Percentiles rank a stretch among this genome's conserved stretches.
Evolutionary conservation across 2,888 invertebrate genomes (phyloP).

Genomic region (Pollenia griseotomentosa): DNA sequence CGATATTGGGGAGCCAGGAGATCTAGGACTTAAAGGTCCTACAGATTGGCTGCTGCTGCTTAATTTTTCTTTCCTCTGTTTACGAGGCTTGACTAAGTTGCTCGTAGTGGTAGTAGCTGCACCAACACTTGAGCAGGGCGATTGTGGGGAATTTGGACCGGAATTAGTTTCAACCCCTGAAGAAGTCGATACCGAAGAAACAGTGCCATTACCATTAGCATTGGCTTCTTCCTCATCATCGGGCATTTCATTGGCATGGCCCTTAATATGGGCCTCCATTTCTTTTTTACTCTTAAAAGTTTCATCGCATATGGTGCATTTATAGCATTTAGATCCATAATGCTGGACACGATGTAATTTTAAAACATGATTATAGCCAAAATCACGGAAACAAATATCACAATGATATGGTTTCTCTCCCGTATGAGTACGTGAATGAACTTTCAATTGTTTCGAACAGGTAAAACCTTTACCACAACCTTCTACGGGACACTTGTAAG

Average conservation of each 20-base stretch:
- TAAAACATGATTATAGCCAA: constrained; percentile 95
- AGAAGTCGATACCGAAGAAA: constrained; percentile 73
- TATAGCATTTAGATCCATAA: constrained; percentile 95
- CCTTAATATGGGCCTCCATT: constrained; percentile 95
- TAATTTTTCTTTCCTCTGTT: constrained; percentile 67
- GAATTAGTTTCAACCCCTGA: constrained; percentile 77
- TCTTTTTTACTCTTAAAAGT: constrained; percentile 96
- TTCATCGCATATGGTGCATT: constrained; percentile 95
- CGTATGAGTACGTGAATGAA: constrained; percentile 95
- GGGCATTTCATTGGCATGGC: constrained; percentile 88
- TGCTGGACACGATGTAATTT: constrained; percentile 95
- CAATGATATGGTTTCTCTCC: constrained; percentile 96
- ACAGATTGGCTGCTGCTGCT: constrained; percentile 72
- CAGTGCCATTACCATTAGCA: constrained; percentile 66
- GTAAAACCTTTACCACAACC: constrained; percentile 96
- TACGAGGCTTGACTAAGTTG: constrained; percentile 70
- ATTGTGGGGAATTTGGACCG: constrained; percentile 77
- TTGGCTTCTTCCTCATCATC: constrained; percentile 84
- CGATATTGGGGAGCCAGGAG: constrained; percentile 78
- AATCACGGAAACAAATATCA: constrained; percentile 95
- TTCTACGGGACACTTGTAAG: constrained; percentile 92
- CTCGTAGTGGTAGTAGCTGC: constrained; percentile 21
- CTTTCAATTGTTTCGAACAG: constrained; percentile 95
- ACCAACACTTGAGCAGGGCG: constrained; percentile 74
- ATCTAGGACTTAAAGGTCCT: constrained; percentile 62